phyloP scores from a whole-genome alignment of 1,140 invertebrate genomes.

The Euborellia annulipes region DNA sequence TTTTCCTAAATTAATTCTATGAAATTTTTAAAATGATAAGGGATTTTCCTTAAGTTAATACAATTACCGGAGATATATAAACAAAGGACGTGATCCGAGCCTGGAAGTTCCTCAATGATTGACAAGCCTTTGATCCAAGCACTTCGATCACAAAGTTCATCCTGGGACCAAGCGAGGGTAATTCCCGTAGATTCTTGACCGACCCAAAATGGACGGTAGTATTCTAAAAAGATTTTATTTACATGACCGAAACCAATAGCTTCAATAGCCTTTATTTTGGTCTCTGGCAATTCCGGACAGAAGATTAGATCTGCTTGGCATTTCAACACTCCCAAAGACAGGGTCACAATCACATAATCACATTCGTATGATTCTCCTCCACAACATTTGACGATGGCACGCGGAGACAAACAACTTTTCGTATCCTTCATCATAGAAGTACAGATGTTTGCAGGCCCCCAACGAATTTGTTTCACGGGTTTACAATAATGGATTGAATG shows the following conservation, averaged over 20 bases:
- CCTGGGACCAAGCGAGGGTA: conserved; percentile 4
- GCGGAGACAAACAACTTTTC: background rate
- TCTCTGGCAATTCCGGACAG: conserved; percentile 26
- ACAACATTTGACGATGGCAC: conserved; percentile 5
- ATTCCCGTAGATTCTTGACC: conserved; percentile 4
- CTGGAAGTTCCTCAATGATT: conserved; percentile 40
- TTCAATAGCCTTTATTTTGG: conserved; percentile 29
- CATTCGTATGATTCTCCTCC: conserved; percentile 25
- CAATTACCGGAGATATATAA: conserved; percentile 41
- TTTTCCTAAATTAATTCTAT: too few species aligned
- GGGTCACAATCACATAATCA: conserved; percentile 32
- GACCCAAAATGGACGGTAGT: conserved; percentile 27
- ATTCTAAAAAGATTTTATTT: conserved; percentile 35
- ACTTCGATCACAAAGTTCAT: background rate
- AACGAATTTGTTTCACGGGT: conserved; percentile 9
- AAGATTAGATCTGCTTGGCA: conserved; percentile 26
- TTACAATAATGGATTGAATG: conserved; percentile 11
- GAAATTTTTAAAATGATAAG: too few species aligned
- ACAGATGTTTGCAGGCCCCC: conserved; percentile 12
- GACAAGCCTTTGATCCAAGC: background rate
- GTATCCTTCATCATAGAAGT: too few species aligned
- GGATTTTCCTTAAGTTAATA: too few species aligned
- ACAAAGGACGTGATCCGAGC: conserved; percentile 48
- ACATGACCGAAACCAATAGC: conserved; percentile 30
- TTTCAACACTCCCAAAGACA: conserved; percentile 35